A percentile compares a stretch with the other conserved stretches of the same genome.
Conservation (phyloP, 2,797 vertebrate genomes). For the Urosaurus nigricauda region DNA sequence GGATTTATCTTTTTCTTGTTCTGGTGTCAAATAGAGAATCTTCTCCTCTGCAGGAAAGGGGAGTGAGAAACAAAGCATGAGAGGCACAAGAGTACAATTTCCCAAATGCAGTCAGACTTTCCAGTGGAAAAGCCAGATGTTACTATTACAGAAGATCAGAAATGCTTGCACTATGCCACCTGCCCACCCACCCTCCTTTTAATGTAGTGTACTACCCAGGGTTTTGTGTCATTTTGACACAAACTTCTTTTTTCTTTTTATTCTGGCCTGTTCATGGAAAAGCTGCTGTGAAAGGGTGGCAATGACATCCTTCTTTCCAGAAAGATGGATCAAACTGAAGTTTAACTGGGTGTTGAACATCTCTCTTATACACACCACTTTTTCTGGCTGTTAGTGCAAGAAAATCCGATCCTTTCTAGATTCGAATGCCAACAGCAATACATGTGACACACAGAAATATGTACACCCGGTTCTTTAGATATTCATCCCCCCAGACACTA, state of each 20-base stretch:
- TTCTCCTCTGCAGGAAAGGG: slow-evolving; percentile 88
- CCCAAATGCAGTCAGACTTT: not conserved
- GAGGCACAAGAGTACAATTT: not conserved
- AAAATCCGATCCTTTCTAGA: not conserved
- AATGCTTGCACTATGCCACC: not conserved
- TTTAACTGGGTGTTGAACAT: not conserved
- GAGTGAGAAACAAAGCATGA: not conserved
- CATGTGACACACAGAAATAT: not conserved
- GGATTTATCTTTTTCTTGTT: slow-evolving; percentile 99
- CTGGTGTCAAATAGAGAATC: slow-evolving; percentile 96
- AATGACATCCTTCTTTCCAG: not conserved
- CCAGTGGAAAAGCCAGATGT: not conserved
- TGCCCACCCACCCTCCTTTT: no score
- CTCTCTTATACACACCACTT: no score
- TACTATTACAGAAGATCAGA: not conserved
- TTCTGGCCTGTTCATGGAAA: not conserved
- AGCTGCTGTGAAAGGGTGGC: not conserved
- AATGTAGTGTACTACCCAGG: not conserved
- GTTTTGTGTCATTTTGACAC: not conserved
- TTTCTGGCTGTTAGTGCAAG: not conserved
- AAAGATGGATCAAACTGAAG: not conserved
- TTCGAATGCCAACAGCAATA: not conserved
- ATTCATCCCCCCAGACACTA: not conserved
- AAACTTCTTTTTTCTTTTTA: not conserved
- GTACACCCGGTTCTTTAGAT: not conserved